These are phyloP conservation scores for Hyposoter dolosus DNA, from an alignment of 2,888 invertebrate genomes.

Conservation along the genomic window DNA sequence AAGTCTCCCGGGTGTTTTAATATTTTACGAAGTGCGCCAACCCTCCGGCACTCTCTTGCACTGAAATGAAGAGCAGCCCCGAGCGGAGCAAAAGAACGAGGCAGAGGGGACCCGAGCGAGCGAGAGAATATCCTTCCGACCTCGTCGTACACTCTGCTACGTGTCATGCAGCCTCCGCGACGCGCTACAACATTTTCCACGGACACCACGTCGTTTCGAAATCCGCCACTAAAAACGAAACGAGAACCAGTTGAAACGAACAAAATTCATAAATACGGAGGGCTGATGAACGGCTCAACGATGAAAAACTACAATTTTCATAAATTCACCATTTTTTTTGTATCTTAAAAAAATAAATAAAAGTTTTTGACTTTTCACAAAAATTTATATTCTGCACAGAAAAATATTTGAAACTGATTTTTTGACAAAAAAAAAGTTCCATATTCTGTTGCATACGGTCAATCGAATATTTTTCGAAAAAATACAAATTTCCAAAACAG, in stretches of 20 bases:
- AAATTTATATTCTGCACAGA: no score
- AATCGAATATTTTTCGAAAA: no score
- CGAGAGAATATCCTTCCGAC: slow-evolving; percentile 28
- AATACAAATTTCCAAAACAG: no score
- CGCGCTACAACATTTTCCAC: slow-evolving; percentile 49
- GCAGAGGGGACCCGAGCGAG: not conserved
- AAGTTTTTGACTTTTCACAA: no score
- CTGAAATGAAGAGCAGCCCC: slow-evolving; percentile 59
- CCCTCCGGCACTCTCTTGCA: slow-evolving; percentile 60
- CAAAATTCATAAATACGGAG: no score
- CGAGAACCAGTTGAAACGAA: not conserved
- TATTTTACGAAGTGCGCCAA: slow-evolving; percentile 69
- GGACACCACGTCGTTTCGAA: slow-evolving; percentile 40
- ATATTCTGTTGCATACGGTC: no score
- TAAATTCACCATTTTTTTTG: no score
- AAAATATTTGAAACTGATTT: no score
- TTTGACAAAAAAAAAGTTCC: no score
- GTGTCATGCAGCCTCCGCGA: slow-evolving; percentile 37
- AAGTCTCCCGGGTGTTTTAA: slow-evolving; percentile 74
- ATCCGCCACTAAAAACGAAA: not conserved
- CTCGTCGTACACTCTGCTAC: slow-evolving; percentile 14
- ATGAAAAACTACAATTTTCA: no score
- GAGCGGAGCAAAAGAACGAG: slow-evolving; percentile 28
- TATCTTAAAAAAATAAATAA: no score
- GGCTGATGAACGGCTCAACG: no score